Base-by-base conservation (phyloP, 1,140 invertebrate species). In the Pantala flavescens region DNA sequence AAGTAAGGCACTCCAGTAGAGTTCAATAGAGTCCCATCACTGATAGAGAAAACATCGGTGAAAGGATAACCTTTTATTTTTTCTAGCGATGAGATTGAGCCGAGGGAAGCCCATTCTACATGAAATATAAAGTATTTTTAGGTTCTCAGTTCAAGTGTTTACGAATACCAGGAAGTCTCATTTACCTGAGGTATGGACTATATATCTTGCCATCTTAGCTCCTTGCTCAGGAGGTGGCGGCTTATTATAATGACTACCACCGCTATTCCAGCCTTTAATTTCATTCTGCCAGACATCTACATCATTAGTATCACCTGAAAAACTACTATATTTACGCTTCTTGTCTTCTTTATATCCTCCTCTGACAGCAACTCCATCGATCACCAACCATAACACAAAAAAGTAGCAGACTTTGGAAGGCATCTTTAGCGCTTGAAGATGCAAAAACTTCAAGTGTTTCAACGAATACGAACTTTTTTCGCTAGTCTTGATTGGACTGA, bases 1-100 rank as follows among this genome's bases (percentile, higher is more conserved):
- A 94, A 86, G 76, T 92, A 94, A 23, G 92, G 91, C 49, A 88
- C 81, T 43, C 93, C 93, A 0, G 88, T 89, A 21, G 91, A 91
- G 23, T 82, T 81, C 19, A 83, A 80, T 28, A 85, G 74, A 0
- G 85, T 84, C 0, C 91, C 92, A 82, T 95, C 93, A 73, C 88
- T 88, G 5, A 92, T 84, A 0, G 92, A 90, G 75, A 90, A 87
- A 2, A 94, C 85, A 78, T 90, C 91, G 0, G 87, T 88, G 80
- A 91, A 92, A 0, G 93, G 93, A 81, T 86, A 93, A 0, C 87
- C 86, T 77, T 84, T 79, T 0, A 90, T 88, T 2, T 84, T 81
- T 70, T 83, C 78, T 75, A 88, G 81, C 0, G 86, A 86, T 21
- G 91, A 93, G 77, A 92, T 88, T 0, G 90, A 93, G 12, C 91